Conservation (phyloP, 2,113 vertebrate genomes). For the Notothenia coriiceps region DNA sequence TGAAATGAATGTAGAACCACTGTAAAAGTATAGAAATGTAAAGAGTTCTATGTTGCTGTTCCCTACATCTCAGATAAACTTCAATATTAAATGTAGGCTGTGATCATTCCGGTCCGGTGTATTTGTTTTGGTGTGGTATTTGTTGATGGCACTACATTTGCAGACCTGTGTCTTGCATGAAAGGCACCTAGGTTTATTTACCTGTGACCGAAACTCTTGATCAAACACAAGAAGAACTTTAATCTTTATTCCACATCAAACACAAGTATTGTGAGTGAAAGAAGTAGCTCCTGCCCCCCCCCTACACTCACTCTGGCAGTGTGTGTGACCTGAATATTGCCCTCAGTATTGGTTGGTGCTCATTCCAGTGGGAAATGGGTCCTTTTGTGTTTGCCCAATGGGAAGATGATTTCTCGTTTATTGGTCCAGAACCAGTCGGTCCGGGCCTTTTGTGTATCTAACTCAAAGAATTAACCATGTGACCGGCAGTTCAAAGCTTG, state of each 20-base stretch:
- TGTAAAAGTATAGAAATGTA: background rate
- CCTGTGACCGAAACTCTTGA: slow-evolving; percentile 9
- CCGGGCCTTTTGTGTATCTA: slow-evolving; percentile 49
- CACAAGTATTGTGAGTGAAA: slow-evolving; percentile 1
- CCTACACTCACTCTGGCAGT: slow-evolving; percentile 10
- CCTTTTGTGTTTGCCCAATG: slow-evolving; percentile 72
- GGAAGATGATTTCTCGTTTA: slow-evolving; percentile 70
- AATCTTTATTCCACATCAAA: slow-evolving; percentile 18
- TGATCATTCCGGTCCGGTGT: background rate
- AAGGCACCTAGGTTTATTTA: background rate
- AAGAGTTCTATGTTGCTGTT: background rate
- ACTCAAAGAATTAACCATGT: slow-evolving; percentile 56
- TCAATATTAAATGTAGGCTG: background rate
- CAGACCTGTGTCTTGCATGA: background rate
- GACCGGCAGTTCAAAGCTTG: slow-evolving; percentile 46
- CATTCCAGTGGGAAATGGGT: slow-evolving; percentile 62
- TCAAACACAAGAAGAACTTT: background rate
- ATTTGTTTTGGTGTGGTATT: background rate
- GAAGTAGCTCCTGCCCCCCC: background rate
- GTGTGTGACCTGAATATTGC: slow-evolving; percentile 72
- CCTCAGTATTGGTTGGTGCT: slow-evolving; percentile 69
- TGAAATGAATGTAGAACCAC: background rate
- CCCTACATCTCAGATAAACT: background rate
- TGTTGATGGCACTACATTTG: background rate
- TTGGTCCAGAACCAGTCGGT: slow-evolving; percentile 58